Percentiles rank a stretch among this genome's conserved stretches.
Conservation (phyloP, 2,797 vertebrate species). For the Otus scops region DNA sequence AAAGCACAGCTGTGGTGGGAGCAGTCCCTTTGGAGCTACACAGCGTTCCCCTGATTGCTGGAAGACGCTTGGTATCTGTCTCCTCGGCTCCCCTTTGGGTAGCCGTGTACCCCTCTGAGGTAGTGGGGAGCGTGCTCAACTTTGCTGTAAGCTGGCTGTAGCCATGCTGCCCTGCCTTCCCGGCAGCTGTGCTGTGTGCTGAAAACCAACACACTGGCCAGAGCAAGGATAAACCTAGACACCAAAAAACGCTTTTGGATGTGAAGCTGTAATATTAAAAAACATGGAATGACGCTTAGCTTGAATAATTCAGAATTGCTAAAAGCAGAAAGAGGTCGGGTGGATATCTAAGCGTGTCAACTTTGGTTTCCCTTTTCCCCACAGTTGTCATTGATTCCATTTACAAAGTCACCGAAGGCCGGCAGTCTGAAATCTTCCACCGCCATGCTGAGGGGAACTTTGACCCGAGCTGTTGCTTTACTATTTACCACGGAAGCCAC, state of each 20-base stretch:
- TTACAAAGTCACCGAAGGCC: constrained; percentile 95
- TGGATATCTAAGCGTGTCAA: neutral
- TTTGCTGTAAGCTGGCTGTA: neutral
- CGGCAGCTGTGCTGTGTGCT: neutral
- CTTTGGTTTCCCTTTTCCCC: neutral
- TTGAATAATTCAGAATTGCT: neutral
- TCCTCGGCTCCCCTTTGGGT: neutral
- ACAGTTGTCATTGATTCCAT: constrained; percentile 96
- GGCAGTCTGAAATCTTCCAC: constrained; percentile 93
- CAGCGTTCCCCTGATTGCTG: neutral
- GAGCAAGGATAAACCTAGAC: neutral
- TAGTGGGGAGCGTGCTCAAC: rapidly evolving
- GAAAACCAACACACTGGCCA: neutral
- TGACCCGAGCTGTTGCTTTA: constrained; percentile 93
- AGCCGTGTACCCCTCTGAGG: neutral
- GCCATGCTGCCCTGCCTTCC: neutral
- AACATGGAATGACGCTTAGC: neutral
- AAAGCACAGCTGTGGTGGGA: neutral
- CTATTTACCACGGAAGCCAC: constrained; percentile 95
- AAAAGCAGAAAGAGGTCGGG: constrained; percentile 69
- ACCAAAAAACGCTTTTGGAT: neutral
- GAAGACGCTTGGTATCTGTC: neutral
- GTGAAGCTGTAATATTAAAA: neutral
- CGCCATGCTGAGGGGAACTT: constrained; percentile 90
- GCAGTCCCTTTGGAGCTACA: neutral